phyloP scores from a whole-genome alignment of 2,888 invertebrate species.

The Strigamia maritima region DNA sequence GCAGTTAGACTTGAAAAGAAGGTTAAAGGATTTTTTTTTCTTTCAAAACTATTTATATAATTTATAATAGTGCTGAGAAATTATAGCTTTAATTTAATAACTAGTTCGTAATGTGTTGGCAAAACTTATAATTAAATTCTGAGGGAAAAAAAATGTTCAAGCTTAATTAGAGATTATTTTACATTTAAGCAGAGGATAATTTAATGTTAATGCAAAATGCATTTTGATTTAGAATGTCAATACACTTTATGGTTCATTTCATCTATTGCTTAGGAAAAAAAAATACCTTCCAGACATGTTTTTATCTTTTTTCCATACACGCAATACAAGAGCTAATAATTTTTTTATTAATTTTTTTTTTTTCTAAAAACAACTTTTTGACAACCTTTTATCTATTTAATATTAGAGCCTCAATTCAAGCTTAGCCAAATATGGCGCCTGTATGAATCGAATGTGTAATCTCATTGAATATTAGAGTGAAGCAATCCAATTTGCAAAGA shows the following conservation, averaged over 20 bases:
- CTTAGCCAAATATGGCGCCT: not conserved
- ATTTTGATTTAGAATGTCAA: constrained; percentile 9
- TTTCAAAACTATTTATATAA: not conserved
- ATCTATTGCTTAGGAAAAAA: not conserved
- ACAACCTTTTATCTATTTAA: not conserved
- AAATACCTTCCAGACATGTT: constrained; percentile 1
- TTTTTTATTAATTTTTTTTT: too few relatives aligned
- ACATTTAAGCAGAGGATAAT: not conserved
- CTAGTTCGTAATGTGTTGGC: not conserved
- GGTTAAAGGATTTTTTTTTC: not conserved
- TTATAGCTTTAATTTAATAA: not conserved
- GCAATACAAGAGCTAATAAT: not conserved
- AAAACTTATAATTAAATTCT: too few relatives aligned
- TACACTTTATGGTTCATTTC: constrained; percentile 2
- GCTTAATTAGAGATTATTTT: not conserved
- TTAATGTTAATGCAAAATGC: not conserved
- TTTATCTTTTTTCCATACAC: not conserved
- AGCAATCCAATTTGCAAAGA: not conserved
- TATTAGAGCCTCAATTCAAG: not conserved
- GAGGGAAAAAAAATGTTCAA: not conserved
- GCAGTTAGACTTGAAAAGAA: constrained; percentile 7
- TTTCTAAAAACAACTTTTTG: too few relatives aligned
- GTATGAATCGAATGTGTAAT: not conserved
- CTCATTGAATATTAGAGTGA: not conserved
- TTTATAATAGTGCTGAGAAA: not conserved